These are phyloP conservation scores for Hapalemur alaotrensis DNA, from an alignment of 2,797 vertebrate species.

Conservation along the genomic window DNA sequence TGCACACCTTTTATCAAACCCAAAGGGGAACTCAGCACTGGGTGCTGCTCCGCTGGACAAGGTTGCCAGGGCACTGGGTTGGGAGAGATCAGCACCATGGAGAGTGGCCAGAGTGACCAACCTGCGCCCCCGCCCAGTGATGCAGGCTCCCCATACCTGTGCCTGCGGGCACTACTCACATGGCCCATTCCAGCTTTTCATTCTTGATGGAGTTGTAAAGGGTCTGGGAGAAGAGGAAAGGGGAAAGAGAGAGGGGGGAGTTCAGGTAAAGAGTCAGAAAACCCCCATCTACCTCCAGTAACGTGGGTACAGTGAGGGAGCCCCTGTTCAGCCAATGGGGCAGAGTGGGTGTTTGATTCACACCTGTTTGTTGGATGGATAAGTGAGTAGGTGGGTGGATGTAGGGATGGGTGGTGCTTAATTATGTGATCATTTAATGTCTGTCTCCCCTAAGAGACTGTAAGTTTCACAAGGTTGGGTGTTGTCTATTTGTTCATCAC, in stretches of 20 bases:
- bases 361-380: not conserved
- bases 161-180: slow-evolving; percentile 89
- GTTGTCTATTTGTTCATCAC: not conserved
- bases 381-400: not conserved
- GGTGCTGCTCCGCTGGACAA: not conserved
- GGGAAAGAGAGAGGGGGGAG: not conserved
- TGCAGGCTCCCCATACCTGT: not conserved
- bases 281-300: not conserved
- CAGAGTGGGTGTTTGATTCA: not conserved
- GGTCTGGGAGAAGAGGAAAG: slow-evolving; percentile 85
- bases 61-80: not conserved
- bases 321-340: not conserved
- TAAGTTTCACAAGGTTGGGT: not conserved
- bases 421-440: not conserved
- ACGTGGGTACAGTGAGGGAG: not conserved
- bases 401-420: not conserved
- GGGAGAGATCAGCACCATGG: slow-evolving; percentile 73
- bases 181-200: slow-evolving; percentile 98
- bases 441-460: not conserved
- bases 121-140: not conserved
- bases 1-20: not conserved
- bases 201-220: slow-evolving; percentile 99
- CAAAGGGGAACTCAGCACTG: not conserved
- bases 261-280: slow-evolving; percentile 33
- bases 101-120: slow-evolving; percentile 17